Evolutionary conservation across 2,888 invertebrate species (phyloP).

Genomic region (Resseliella maxima): DNA sequence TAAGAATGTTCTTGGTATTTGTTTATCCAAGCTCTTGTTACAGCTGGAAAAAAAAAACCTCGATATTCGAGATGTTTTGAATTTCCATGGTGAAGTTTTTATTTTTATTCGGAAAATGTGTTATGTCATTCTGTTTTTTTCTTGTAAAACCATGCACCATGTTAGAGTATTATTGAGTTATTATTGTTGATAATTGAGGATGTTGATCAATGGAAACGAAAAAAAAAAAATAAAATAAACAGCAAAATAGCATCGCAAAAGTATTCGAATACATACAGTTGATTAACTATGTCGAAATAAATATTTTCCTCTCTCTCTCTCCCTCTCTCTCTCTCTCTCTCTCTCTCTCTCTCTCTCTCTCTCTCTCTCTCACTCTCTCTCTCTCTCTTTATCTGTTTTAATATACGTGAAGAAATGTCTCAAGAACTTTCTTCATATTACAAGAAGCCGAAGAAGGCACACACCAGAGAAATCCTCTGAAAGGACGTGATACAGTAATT

Average conservation of each 20-base stretch:
- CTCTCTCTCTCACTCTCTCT: too few species aligned
- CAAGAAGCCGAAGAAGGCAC: background rate
- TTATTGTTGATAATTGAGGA: background rate
- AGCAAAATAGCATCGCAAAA: background rate
- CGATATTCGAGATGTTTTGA: background rate
- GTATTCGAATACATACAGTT: background rate
- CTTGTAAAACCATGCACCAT: too few species aligned
- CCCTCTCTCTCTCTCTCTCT: too few species aligned
- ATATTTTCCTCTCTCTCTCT: too few species aligned
- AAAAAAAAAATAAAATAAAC: slow-evolving; percentile 19
- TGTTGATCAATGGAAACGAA: too few species aligned
- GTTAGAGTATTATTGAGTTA: background rate
- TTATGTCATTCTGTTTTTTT: too few species aligned
- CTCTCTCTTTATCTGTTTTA: too few species aligned
- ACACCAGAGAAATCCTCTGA: background rate
- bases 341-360: too few species aligned
- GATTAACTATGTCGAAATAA: background rate
- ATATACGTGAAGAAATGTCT: slow-evolving; percentile 38
- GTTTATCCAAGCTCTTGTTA: background rate
- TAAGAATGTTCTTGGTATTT: background rate
- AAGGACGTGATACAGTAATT: background rate
- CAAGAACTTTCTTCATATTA: background rate
- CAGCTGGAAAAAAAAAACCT: background rate
- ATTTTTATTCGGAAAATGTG: too few species aligned
- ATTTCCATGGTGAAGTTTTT: background rate